Base-by-base conservation (phyloP, 2,888 invertebrate genomes). In the Pristionchus fissidentatus region DNA sequence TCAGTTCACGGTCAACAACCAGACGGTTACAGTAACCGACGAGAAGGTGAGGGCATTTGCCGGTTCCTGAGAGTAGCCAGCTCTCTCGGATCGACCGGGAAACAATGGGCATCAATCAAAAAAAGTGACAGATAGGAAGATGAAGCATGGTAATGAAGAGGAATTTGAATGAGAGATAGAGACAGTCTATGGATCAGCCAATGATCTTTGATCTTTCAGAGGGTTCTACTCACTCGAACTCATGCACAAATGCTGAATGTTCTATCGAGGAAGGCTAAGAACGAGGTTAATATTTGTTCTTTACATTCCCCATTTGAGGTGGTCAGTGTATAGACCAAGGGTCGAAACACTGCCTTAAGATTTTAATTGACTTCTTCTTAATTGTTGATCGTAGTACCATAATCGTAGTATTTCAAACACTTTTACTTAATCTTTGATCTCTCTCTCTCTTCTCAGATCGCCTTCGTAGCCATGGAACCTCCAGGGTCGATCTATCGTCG, bases 1-100 rank as follows among this genome's bases (percentile, higher is more conserved):
- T 49, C 81, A 81, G 49, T 49, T 81, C 66, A 62, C 46, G 35
- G 46, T 81, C 81, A 81, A 81, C 49, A 43, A 81, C 29, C 81
- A 81, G 35, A 26, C 46, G 19, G 62, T 81, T 32, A 81, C 41
- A 15, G 81, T 81, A 32, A 62, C 81, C 22, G 81, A 81, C 46
- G 81, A 81, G 5, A 35, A 81, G 81, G 81, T 81, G 70, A 70
- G 70, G 41, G 41, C n/a, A n/a, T 4, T 46, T 8, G 32, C 8
- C 80, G 52, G 32, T 35, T 57, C 35, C 55, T 60, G 26, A n/a
- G 7, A 15, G 26, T n/a, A 15, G n/a, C 26, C 57, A 35, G 41
- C 10, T 32, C 49, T 60, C 60, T 60, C 8, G 60, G 19, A 15
- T 0, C 73, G 41, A 38, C 49, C 75, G 35, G 46, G 49, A 77